These are phyloP conservation scores for Neoseiulus cucumeris DNA, from an alignment of 1,140 invertebrate genomes.

Conservation along the genomic window DNA sequence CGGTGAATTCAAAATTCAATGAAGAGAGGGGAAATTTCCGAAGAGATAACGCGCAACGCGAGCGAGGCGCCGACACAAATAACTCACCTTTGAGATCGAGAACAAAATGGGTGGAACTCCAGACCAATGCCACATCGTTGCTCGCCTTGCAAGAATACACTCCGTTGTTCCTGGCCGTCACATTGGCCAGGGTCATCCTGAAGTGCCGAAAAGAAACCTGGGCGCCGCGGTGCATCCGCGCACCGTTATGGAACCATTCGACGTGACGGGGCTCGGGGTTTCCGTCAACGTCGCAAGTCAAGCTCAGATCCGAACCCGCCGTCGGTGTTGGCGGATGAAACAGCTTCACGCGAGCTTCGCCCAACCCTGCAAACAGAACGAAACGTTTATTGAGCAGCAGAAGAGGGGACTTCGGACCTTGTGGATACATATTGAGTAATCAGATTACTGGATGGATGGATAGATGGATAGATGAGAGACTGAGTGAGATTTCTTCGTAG, in stretches of 20 bases:
- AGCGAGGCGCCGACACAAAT: no score
- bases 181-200: slow-evolving; percentile 36
- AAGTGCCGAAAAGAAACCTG: slow-evolving; percentile 39
- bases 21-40: no score
- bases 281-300: slow-evolving; percentile 50
- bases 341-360: neutral
- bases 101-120: slow-evolving; percentile 36
- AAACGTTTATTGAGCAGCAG: neutral
- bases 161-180: slow-evolving; percentile 37
- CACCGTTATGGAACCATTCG: slow-evolving; percentile 53
- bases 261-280: slow-evolving; percentile 42
- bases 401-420: no score
- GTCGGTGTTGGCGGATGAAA: slow-evolving; percentile 25
- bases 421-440: no score
- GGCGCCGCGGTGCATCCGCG: slow-evolving; percentile 36
- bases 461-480: no score
- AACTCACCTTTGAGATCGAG: slow-evolving; percentile 37
- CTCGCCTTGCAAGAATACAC: slow-evolving; percentile 44
- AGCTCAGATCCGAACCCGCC: slow-evolving; percentile 38
- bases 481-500: no score
- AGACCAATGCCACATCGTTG: slow-evolving; percentile 39
- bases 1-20: no score
- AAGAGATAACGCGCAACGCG: no score
- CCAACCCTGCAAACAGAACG: neutral
- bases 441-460: no score